These are phyloP conservation scores for Zaprionus taronus DNA, from an alignment of 1,140 invertebrate species.

Conservation along the genomic window DNA sequence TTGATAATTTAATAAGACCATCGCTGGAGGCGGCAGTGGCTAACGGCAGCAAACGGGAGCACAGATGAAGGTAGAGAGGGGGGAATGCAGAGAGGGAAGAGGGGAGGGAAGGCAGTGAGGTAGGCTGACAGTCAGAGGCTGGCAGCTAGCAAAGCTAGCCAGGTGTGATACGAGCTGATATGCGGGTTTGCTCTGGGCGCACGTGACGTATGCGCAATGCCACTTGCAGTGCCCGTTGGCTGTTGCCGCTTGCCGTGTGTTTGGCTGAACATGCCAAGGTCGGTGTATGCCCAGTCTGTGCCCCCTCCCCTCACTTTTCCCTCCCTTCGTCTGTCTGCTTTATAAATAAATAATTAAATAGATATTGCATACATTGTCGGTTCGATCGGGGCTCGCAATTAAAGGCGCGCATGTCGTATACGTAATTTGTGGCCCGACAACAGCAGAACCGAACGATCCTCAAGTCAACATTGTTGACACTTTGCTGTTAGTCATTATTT, in stretches of 20 bases:
- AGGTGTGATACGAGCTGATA: conserved; percentile 10
- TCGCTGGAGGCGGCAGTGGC: conserved; percentile 29
- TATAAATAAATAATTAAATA: conserved; percentile 79
- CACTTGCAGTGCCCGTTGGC: conserved; percentile 31
- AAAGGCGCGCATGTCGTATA: conserved; percentile 76
- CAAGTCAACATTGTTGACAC: conserved; percentile 52
- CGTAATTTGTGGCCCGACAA: conserved; percentile 51
- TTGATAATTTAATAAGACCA: conserved; percentile 81
- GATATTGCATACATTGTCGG: conserved; percentile 69
- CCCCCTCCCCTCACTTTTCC: background rate
- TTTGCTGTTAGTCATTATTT: conserved; percentile 73
- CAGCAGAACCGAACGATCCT: conserved; percentile 8
- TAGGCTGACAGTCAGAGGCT: background rate
- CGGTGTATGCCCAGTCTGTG: conserved; percentile 22
- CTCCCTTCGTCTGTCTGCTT: conserved; percentile 56
- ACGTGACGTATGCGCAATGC: conserved; percentile 65
- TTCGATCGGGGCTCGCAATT: conserved; percentile 49
- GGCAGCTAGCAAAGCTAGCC: background rate
- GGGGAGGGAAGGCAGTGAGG: background rate
- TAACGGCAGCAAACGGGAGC: conserved; percentile 1
- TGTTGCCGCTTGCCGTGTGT: background rate
- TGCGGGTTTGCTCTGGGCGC: conserved; percentile 23
- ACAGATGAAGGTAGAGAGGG: background rate
- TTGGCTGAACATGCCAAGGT: conserved; percentile 41
- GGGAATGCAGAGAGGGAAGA: no score